Evolutionary conservation across 2,797 vertebrate species (phyloP), one percentile per base, ranked within the genome.

Genomic region (Melanotaenia parkinsoni): DNA sequence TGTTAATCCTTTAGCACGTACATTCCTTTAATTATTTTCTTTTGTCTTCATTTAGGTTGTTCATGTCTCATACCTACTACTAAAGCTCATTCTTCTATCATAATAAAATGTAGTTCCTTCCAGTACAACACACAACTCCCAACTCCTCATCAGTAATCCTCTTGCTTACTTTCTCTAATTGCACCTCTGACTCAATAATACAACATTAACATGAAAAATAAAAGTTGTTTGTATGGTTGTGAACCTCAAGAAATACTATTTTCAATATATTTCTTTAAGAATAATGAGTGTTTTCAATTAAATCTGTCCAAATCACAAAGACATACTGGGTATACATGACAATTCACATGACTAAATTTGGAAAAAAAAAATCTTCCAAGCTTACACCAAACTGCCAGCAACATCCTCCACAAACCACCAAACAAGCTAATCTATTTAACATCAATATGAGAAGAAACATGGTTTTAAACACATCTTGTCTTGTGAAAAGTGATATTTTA

Each of bases 61-160:
- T 50, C 70, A 68, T 67, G 30, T 58, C 62, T 60, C 74, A 65
- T 67, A 50, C 43, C 43, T 37, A 43, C n/a, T 76, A 74, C 56
- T 72, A 68, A 76, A 82, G 13, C 24, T n/a, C 53, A n/a, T 54
- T 67, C 63, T 50, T 65, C 51, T 10, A 38, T 53, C 32, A 37
- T 45, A 32, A 77, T 28, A 43, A 72, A 33, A 70, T 54, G 10
- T 57, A 53, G 57, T 40, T 38, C 65, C 63, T 40, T 80, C 24
- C 11, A 79, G 73, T 63, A 65, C 9, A 35, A 74, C 43, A 79
- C 81, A 79, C 57, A 72, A 75, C 80, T 53, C 70, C 83, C 74
- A 20, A 33, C 63, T 76, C 59, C 38, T 73, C 28, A 57, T 74
- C 58, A 22, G 70, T n/a, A 12, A n/a, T 63, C 37, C 70, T 53